Base-by-base conservation (phyloP, 2,888 invertebrate species). In the Tinea semifulvella region DNA sequence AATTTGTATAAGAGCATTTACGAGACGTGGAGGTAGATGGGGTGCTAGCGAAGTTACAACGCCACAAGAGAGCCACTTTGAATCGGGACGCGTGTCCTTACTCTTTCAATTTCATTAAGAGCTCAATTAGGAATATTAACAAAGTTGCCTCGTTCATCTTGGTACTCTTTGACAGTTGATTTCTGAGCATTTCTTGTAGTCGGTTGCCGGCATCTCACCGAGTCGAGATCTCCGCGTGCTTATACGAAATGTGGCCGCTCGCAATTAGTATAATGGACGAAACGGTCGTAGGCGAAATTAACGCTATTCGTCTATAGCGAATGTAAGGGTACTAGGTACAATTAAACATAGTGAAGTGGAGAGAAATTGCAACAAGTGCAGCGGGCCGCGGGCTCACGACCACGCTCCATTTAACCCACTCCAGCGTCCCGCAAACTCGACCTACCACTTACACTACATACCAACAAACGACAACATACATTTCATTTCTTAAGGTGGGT, bases 231-330 rank as follows among this genome's bases (percentile, higher is more conserved):
- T n/a, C n/a, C n/a, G n/a, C n/a, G n/a, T 70, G 69, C 68, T 73
- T 68, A 69, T 71, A 71, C 69, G 75, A 74, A 77, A 74, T 71
- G 70, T 70, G 71, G 69, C 65, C 42, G 31, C 38, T 71, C 60
- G 76, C 76, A 80, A 80, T 80, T 79, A 80, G 65, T 67, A 68
- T 77, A 80, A 80, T 80, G 76, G 75, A 75, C 65, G 68, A 65
- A 71, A 72, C 22, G 36, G 64, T 61, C 61, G 52, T 54, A 57
- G 62, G 40, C 55, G 58, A 68, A 74, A 76, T 76, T 76, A 71
- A 69, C 66, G 71, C 65, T 56, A 66, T 74, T 67, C 68, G 64
- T 68, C 69, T 71, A 69, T 72, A 69, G 64, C 59, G 57, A 65
- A 61, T 61, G 63, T 68, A 63, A 67, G 63, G 62, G 68, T 60